phyloP scores from a whole-genome alignment of 2,797 vertebrate species.

The Galago senegalensis region DNA sequence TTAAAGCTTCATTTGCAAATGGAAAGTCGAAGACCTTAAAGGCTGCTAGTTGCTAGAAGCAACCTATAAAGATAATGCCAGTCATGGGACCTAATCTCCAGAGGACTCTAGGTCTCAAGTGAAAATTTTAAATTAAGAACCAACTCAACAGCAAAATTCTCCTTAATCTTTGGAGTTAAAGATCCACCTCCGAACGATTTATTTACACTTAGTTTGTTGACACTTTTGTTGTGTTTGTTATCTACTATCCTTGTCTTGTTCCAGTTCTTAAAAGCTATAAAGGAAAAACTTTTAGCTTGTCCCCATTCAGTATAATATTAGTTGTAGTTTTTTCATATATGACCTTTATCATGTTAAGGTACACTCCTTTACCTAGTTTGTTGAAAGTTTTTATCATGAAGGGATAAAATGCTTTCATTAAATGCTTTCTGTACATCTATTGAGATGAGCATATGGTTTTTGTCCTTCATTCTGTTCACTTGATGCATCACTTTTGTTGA shows the following conservation, averaged over 20 bases:
- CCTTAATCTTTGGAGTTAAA: slow-evolving; percentile 4
- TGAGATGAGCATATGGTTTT: no score
- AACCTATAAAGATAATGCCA: slow-evolving; percentile 12
- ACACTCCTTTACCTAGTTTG: no score
- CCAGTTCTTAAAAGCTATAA: not conserved
- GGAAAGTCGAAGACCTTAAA: slow-evolving; percentile 20
- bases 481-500: no score
- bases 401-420: no score
- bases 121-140: slow-evolving; percentile 45
- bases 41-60: not conserved
- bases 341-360: no score
- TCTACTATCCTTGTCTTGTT: not conserved
- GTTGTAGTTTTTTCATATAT: no score
- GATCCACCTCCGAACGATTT: not conserved
- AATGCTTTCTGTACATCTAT: no score
- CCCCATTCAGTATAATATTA: no score
- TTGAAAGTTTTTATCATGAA: no score
- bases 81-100: not conserved
- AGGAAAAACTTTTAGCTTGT: not conserved
- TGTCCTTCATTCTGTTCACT: no score
- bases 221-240: not conserved
- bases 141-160: not conserved
- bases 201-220: not conserved
- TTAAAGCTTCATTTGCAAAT: slow-evolving; percentile 24
- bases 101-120: not conserved